These are phyloP conservation scores for Pyrocephalus nanus DNA, from an alignment of 2,797 vertebrate genomes.

Conservation along the genomic window DNA sequence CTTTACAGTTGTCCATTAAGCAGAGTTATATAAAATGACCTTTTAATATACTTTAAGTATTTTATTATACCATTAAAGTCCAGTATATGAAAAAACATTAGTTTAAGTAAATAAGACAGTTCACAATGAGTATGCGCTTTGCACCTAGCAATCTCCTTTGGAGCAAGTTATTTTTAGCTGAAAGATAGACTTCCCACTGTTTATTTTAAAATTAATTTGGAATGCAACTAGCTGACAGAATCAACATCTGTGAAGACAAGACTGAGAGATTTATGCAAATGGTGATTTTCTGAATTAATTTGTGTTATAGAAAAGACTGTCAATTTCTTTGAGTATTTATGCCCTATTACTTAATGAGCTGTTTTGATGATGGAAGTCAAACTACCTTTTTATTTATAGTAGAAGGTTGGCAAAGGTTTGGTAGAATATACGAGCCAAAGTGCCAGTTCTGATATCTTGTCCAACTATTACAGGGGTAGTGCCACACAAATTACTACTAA, in stretches of 20 bases:
- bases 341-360: slow-evolving; percentile 71
- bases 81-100: not conserved
- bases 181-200: slow-evolving; percentile 74
- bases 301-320: slow-evolving; percentile 68
- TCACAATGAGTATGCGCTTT: slow-evolving; percentile 35
- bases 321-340: slow-evolving; percentile 73
- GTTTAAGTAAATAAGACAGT: slow-evolving; percentile 33
- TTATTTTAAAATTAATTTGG: slow-evolving; percentile 80
- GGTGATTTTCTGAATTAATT: slow-evolving; percentile 76
- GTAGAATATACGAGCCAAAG: not conserved
- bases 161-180: slow-evolving; percentile 75
- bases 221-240: slow-evolving; percentile 79
- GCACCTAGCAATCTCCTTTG: slow-evolving; percentile 20
- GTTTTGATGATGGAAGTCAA: slow-evolving; percentile 69
- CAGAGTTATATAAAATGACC: not conserved
- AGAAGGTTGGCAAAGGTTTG: slow-evolving; percentile 11
- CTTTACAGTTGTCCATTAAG: not conserved
- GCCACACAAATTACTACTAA: not conserved
- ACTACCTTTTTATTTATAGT: slow-evolving; percentile 64
- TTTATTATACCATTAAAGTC: not conserved
- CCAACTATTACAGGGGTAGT: not conserved
- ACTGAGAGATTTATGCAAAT: slow-evolving; percentile 80
- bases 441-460: not conserved
- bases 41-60: not conserved
- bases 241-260: slow-evolving; percentile 79